These are phyloP conservation scores for Pedicia rivosa DNA, from an alignment of 2,888 invertebrate species.

Conservation along the genomic window DNA sequence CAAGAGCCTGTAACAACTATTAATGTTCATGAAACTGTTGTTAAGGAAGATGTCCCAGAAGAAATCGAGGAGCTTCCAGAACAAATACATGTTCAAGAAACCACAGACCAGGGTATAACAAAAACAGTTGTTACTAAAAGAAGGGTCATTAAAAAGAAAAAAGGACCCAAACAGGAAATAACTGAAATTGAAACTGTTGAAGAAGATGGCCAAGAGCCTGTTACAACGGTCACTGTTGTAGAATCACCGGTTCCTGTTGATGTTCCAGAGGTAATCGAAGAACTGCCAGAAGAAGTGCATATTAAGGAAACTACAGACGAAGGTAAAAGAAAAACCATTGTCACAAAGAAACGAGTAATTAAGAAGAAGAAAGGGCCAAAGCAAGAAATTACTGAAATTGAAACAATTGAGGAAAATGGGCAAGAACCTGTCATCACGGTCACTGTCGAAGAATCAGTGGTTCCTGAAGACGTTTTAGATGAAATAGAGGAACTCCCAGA, in stretches of 20 bases:
- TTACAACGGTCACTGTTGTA: conserved; percentile 21
- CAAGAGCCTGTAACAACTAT: conserved; percentile 13
- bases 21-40: conserved; percentile 12
- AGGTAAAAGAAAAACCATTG: conserved; percentile 19
- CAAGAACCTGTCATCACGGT: conserved; percentile 18
- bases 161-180: conserved; percentile 18
- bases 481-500: conserved; percentile 20
- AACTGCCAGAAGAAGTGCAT: conserved; percentile 14
- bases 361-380: conserved; percentile 15
- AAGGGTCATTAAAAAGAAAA: conserved; percentile 22
- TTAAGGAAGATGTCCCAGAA: conserved; percentile 9
- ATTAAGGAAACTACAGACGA: conserved; percentile 22
- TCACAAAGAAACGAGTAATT: conserved; percentile 19
- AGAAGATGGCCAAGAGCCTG: conserved; percentile 25
- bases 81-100: conserved; percentile 15
- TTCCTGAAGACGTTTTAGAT: conserved; percentile 15
- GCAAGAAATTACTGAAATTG: conserved; percentile 20
- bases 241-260: conserved; percentile 4
- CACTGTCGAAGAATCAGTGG: conserved; percentile 18
- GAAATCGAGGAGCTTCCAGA: conserved; percentile 12
- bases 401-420: conserved; percentile 22
- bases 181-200: conserved; percentile 28
- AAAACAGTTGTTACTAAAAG: conserved; percentile 21
- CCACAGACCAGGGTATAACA: conserved; percentile 16
- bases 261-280: conserved; percentile 12